Conservation (phyloP, 2,113 vertebrate species). For the rat (Rattus norvegicus) region GRCr8 NC_086023.1:125165001-125165500, state of each 20-base stretch:
- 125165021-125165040: slow-evolving; percentile 22
- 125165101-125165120: neutral
- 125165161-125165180: neutral
- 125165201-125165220: too few relatives aligned
- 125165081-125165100: slow-evolving; percentile 29
- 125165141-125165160: neutral
- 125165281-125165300: neutral
- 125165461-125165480: neutral
- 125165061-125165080: neutral
- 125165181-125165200: neutral
- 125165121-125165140: neutral
- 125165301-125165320: neutral
- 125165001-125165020: neutral
- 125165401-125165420: neutral
- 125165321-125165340: neutral
- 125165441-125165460: neutral
- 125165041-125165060: slow-evolving; percentile 24
- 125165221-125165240: too few relatives aligned
- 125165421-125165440: neutral
- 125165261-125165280: too few relatives aligned
- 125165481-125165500: neutral
- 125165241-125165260: too few relatives aligned
- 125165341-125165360: neutral
- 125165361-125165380: neutral
- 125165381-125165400: neutral